Evolutionary conservation across 2,113 vertebrate species (phyloP).

Genomic region (Lucifuga dentata): DNA sequence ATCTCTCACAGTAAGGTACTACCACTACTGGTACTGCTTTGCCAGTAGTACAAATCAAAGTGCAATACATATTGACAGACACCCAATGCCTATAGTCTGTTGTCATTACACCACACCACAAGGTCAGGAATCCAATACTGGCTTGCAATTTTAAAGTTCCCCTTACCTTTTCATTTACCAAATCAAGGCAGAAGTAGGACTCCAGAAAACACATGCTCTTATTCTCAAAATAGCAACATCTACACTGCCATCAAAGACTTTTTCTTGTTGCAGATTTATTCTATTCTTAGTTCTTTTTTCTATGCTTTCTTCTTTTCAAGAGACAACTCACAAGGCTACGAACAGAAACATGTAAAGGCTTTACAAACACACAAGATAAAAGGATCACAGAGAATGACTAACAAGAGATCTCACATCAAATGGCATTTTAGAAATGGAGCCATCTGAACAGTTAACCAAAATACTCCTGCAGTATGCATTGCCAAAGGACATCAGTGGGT

Average conservation of each 20-base stretch:
- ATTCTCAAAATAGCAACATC: neutral
- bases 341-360: conserved; percentile 15
- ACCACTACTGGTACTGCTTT: too few relatives aligned
- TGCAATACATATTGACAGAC: too few relatives aligned
- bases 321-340: neutral
- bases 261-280: neutral
- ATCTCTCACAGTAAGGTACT: too few relatives aligned
- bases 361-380: conserved; percentile 15
- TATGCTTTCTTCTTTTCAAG: neutral
- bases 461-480: conserved; percentile 18
- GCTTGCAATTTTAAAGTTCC: too few relatives aligned
- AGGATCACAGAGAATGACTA: conserved; percentile 22
- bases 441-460: conserved; percentile 6
- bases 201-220: too few relatives aligned
- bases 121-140: too few relatives aligned
- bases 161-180: neutral
- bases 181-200: neutral
- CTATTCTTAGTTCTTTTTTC: conserved; percentile 1
- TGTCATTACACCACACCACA: too few relatives aligned
- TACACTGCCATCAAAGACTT: neutral
- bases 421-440: conserved; percentile 15
- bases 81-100: too few relatives aligned
- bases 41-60: too few relatives aligned
- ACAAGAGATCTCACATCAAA: conserved; percentile 27
- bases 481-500: neutral